phyloP scores from a whole-genome alignment of 2,888 invertebrate species.

The Dichetophora obliterata region DNA sequence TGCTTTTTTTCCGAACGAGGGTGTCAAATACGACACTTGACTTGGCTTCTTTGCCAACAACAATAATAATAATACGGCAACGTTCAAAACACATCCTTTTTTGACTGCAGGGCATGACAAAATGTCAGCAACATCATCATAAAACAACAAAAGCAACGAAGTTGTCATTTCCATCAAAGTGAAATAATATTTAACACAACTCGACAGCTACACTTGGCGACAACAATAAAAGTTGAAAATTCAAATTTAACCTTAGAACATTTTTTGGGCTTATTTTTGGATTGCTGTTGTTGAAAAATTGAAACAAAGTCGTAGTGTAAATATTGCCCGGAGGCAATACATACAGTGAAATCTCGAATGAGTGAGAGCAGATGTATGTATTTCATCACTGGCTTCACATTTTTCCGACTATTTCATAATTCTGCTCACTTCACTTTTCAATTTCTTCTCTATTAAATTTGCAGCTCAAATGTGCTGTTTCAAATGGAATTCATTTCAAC shows the following conservation, averaged over 20 bases:
- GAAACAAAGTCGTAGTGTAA: background rate
- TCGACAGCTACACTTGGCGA: background rate
- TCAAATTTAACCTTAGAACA: background rate
- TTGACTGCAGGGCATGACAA: background rate
- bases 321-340: background rate
- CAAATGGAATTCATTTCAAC: background rate
- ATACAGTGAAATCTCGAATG: background rate
- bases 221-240: background rate
- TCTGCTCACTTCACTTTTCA: background rate
- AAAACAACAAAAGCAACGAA: background rate
- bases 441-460: background rate
- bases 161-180: slow-evolving; percentile 26
- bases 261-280: no score
- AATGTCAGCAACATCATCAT: background rate
- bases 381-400: background rate
- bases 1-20: slow-evolving; percentile 18
- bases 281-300: background rate
- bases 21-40: slow-evolving; percentile 26
- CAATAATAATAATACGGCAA: slow-evolving; percentile 8
- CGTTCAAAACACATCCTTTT: slow-evolving; percentile 6
- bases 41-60: background rate
- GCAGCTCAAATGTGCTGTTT: slow-evolving; percentile 2
- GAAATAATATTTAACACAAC: slow-evolving; percentile 11
- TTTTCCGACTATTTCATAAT: background rate
- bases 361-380: no score